Evolutionary conservation across 1,140 invertebrate genomes (phyloP).

Genomic region (Laupala kohalensis): DNA sequence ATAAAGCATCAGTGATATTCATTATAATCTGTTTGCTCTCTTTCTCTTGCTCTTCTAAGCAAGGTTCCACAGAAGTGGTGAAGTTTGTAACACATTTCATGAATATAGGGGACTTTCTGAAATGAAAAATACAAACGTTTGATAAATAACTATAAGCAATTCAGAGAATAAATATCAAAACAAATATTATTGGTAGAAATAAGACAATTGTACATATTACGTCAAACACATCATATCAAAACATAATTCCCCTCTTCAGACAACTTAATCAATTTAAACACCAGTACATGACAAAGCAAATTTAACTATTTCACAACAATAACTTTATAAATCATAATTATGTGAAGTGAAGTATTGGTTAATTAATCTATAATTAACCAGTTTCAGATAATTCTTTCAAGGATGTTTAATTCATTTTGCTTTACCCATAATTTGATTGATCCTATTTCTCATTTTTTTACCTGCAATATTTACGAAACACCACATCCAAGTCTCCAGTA

Average conservation of each 20-base stretch:
- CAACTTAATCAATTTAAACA: neutral
- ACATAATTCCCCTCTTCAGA: neutral
- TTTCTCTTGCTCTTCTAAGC: constrained; percentile 44
- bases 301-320: neutral
- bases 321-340: neutral
- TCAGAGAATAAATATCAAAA: too few relatives aligned
- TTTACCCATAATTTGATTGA: too few relatives aligned
- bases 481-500: constrained; percentile 32
- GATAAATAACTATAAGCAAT: neutral
- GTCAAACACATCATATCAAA: neutral
- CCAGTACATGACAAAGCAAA: neutral
- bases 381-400: too few relatives aligned
- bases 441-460: too few relatives aligned
- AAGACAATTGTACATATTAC: too few relatives aligned
- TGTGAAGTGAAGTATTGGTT: neutral
- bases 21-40: constrained; percentile 39
- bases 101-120: constrained; percentile 40
- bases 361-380: neutral
- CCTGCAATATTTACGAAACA: constrained; percentile 32
- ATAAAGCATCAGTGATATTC: constrained; percentile 48
- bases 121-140: constrained; percentile 22
- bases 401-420: too few relatives aligned
- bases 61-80: constrained; percentile 40
- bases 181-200: neutral
- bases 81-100: constrained; percentile 46